A percentile compares a stretch with the other conserved stretches of the same genome.
Conservation (phyloP, 2,113 vertebrate genomes). For the Zosterops pallidus region DNA sequence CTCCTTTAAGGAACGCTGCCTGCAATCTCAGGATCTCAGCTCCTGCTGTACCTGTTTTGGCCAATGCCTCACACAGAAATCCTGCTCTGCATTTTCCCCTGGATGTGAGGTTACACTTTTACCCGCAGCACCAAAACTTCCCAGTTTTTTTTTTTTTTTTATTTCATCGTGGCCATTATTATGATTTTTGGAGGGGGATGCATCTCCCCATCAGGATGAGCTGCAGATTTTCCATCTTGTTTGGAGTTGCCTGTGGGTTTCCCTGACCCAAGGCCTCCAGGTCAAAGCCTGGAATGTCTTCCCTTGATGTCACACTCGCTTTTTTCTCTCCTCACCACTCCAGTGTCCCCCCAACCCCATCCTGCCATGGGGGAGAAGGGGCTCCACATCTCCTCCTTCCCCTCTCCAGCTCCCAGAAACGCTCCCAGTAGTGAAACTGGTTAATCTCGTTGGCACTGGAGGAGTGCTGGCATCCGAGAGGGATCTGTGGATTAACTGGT, state of each 20-base stretch:
- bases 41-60: background rate
- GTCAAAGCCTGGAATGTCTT: background rate
- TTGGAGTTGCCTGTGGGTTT: background rate
- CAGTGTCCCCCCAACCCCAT: fast-evolving
- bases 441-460: background rate
- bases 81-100: background rate
- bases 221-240: background rate
- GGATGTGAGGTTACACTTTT: background rate
- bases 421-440: conserved; percentile 23
- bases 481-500: conserved; percentile 21
- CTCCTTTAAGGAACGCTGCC: background rate
- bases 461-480: background rate
- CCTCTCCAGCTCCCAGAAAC: background rate
- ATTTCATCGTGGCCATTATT: background rate
- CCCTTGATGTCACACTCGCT: fast-evolving
- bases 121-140: background rate
- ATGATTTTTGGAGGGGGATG: background rate
- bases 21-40: background rate
- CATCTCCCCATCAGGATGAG: background rate
- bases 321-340: background rate
- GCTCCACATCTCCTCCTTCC: background rate
- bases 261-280: too few relatives aligned
- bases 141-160: background rate
- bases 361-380: background rate
- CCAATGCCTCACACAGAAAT: background rate